phyloP scores from a whole-genome alignment of 2,113 vertebrate genomes.

The Paramormyrops kingsleyae region DNA sequence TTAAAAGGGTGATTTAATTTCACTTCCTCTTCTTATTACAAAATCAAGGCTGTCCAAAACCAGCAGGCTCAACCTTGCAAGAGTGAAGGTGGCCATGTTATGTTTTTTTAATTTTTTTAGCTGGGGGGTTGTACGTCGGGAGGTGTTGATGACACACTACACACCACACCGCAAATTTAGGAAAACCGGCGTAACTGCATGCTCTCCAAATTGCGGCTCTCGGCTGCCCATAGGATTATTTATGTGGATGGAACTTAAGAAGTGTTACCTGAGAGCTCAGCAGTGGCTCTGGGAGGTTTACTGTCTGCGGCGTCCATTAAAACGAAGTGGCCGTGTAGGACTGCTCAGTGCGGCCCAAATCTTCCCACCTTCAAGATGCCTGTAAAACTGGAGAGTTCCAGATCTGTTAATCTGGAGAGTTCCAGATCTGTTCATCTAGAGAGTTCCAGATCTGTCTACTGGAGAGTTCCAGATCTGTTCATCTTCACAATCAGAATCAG shows the following conservation, averaged over 20 bases:
- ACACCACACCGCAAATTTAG: neutral
- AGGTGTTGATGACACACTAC: constrained; percentile 39
- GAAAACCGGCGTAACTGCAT: neutral
- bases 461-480: no score
- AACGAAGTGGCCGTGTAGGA: neutral
- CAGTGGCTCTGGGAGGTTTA: neutral
- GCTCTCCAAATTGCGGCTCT: neutral
- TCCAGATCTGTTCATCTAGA: neutral
- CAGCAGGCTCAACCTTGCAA: constrained; percentile 68
- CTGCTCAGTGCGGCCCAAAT: neutral
- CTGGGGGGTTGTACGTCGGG: constrained; percentile 40
- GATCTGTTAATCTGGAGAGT: neutral
- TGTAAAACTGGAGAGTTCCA: neutral
- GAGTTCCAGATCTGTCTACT: neutral
- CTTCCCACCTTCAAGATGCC: neutral
- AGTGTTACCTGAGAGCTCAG: constrained; percentile 6
- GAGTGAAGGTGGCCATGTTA: constrained; percentile 47
- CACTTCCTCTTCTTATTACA: constrained; percentile 51
- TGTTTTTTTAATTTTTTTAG: constrained; percentile 35
- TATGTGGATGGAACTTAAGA: neutral
- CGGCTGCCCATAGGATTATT: neutral
- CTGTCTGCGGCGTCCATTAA: neutral
- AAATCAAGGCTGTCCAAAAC: constrained; percentile 72
- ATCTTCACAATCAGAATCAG: no score
- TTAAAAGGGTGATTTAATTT: constrained; percentile 70